A percentile compares a stretch with the other conserved stretches of the same genome.
Evolutionary conservation across 1,140 invertebrate species (phyloP).

Genomic region (Lerema accius): DNA sequence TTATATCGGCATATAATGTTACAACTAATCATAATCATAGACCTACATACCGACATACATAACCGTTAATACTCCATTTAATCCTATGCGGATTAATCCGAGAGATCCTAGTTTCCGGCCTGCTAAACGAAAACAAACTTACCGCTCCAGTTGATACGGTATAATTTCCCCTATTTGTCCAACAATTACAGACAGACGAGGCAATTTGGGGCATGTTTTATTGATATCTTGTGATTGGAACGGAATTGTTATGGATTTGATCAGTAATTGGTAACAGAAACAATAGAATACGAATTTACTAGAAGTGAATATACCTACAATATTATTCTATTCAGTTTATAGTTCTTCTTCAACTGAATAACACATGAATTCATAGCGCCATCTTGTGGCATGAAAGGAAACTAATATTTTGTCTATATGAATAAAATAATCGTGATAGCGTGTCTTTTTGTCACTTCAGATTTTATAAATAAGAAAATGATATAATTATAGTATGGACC

Average conservation of each 20-base stretch:
- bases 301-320: background rate
- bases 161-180: constrained; percentile 29
- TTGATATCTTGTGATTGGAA: constrained; percentile 33
- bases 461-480: no score
- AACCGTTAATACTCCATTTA: constrained; percentile 26
- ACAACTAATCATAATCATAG: constrained; percentile 14
- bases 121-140: constrained; percentile 15
- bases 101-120: constrained; percentile 17
- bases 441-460: no score
- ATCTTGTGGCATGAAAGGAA: no score
- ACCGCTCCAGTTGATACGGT: constrained; percentile 20
- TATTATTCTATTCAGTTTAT: no score
- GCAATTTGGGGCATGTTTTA: constrained; percentile 33
- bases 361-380: no score
- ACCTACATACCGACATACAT: constrained; percentile 21
- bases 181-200: constrained; percentile 33
- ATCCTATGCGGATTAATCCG: constrained; percentile 31
- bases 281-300: background rate
- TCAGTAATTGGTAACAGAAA: constrained; percentile 13
- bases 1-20: background rate
- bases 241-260: constrained; percentile 32
- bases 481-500: no score
- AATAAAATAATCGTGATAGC: no score
- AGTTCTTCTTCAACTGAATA: no score
- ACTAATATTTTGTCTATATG: background rate